Evolutionary conservation across 2,797 vertebrate genomes (phyloP).

Genomic region (Protosalanx chinensis): DNA sequence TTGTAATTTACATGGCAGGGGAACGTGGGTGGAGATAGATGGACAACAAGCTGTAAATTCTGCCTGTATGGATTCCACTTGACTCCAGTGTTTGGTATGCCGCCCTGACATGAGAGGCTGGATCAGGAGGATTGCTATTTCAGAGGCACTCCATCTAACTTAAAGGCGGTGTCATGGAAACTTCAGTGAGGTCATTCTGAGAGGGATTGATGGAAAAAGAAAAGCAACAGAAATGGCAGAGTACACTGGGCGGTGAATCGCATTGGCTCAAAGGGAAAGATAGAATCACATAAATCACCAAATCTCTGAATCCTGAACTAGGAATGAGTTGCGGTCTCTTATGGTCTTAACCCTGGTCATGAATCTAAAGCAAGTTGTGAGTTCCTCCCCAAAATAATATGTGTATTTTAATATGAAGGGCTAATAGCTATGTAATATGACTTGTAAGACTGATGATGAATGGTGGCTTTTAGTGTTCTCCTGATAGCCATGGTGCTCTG

Average conservation of each 20-base stretch:
- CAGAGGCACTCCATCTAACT: constrained; percentile 47
- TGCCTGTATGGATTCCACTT: constrained; percentile 6
- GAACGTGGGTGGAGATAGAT: constrained; percentile 41
- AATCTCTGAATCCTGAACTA: no score
- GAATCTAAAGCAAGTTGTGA: no score
- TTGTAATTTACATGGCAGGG: constrained; percentile 38
- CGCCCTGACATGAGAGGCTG: constrained; percentile 24
- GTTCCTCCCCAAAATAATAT: no score
- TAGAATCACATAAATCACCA: no score
- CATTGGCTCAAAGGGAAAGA: background rate
- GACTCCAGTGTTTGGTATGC: constrained; percentile 12
- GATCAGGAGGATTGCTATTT: constrained; percentile 42
- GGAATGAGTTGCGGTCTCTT: no score
- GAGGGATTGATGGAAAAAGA: constrained; percentile 48
- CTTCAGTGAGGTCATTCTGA: constrained; percentile 41
- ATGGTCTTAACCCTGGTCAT: no score
- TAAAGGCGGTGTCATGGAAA: constrained; percentile 43
- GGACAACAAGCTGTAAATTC: constrained; percentile 44
- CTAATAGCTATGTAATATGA: no score
- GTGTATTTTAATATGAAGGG: no score
- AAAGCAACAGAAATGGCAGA: constrained; percentile 1
- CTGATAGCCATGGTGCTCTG: constrained; percentile 18
- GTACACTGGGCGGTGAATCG: background rate
- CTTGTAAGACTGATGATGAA: background rate
- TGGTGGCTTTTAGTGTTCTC: background rate